These are phyloP conservation scores for Narcine bancroftii DNA, from an alignment of 2,113 vertebrate species.

Conservation along the genomic window DNA sequence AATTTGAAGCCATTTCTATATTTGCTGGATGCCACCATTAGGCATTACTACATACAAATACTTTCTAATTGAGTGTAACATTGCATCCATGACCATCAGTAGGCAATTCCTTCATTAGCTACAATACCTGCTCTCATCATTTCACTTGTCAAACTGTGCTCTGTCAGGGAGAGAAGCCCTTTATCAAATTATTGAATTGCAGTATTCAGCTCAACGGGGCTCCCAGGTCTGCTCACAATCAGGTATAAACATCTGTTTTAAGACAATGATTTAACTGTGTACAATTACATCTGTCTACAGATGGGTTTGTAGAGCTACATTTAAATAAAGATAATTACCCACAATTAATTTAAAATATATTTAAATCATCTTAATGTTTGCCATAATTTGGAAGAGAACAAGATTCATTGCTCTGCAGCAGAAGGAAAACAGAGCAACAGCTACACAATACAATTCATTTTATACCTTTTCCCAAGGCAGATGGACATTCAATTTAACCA, in stretches of 20 bases:
- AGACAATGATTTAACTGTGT: neutral
- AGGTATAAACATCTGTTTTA: neutral
- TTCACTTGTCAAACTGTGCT: neutral
- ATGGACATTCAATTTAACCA: neutral
- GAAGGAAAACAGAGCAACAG: constrained; percentile 1
- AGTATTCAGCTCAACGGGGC: neutral
- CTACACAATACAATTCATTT: neutral
- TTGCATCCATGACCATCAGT: neutral
- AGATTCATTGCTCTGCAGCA: neutral
- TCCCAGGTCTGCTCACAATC: neutral
- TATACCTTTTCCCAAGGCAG: neutral
- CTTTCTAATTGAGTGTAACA: no score
- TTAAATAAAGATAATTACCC: neutral
- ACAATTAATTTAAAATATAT: neutral
- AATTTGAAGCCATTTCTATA: neutral
- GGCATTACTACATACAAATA: neutral
- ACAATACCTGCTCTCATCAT: constrained; percentile 11
- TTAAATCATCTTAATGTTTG: neutral
- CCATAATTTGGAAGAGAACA: neutral
- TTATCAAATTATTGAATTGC: constrained; percentile 1
- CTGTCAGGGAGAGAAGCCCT: neutral
- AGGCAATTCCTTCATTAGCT: constrained; percentile 13
- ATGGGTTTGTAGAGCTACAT: neutral
- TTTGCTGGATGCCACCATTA: neutral
- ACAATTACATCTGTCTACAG: neutral